phyloP scores from a whole-genome alignment of 2,113 vertebrate genomes.

The Osmerus mordax region DNA sequence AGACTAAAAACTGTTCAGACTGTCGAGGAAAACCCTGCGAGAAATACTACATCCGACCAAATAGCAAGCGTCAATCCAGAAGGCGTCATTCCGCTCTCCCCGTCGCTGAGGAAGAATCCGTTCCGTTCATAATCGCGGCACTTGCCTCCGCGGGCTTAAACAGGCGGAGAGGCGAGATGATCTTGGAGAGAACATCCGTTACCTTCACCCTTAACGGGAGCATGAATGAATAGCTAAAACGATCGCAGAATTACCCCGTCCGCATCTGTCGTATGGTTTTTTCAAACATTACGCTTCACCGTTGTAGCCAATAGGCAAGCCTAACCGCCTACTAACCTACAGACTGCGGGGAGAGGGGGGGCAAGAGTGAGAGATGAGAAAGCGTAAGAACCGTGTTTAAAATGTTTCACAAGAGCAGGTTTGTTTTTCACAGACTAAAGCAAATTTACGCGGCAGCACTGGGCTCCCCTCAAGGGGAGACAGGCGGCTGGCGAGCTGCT shows the following conservation, averaged over 20 bases:
- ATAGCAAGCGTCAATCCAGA: not conserved
- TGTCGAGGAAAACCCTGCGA: slow-evolving; percentile 11
- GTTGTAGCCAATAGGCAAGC: too few species aligned
- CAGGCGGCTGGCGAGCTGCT: slow-evolving; percentile 4
- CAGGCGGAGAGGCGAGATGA: slow-evolving; percentile 6
- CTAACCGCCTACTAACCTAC: too few species aligned
- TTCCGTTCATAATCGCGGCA: slow-evolving; percentile 54
- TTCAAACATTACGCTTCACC: too few species aligned
- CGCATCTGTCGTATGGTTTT: not conserved
- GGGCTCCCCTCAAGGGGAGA: slow-evolving; percentile 8
- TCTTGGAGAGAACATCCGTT: not conserved
- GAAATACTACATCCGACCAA: not conserved
- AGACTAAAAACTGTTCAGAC: not conserved
- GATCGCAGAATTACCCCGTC: not conserved
- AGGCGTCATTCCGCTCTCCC: slow-evolving; percentile 4
- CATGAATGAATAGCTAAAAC: not conserved
- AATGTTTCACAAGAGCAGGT: not conserved
- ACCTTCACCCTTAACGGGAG: too few species aligned
- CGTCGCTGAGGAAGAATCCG: not conserved
- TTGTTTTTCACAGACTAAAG: slow-evolving; percentile 32
- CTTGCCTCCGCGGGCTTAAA: slow-evolving; percentile 39
- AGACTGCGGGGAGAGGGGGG: too few species aligned
- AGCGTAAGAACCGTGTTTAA: not conserved
- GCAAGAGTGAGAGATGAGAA: too few species aligned
- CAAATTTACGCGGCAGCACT: slow-evolving; percentile 18